phyloP scores from a whole-genome alignment of 2,797 vertebrate species.

The Champsocephalus gunnari region DNA sequence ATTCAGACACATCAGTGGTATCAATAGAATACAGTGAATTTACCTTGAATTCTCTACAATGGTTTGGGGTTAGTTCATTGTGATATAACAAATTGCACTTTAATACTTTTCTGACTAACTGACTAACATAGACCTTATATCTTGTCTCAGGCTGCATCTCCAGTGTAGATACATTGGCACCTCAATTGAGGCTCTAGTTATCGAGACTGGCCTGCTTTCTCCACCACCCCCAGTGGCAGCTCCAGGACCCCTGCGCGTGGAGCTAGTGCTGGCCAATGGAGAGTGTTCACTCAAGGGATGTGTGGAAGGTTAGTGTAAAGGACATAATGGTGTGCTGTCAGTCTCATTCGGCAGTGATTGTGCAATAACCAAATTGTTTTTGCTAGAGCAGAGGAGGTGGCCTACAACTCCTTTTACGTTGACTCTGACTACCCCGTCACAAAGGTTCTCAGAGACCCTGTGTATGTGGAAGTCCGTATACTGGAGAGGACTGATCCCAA shows the following conservation, averaged over 20 bases:
- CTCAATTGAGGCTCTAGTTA: constrained; percentile 50
- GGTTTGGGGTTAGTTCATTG: background rate
- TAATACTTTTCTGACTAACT: background rate
- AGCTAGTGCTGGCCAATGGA: constrained; percentile 77
- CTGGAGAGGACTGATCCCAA: constrained; percentile 74
- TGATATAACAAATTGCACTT: background rate
- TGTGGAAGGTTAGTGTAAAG: constrained; percentile 58
- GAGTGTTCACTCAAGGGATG: constrained; percentile 70
- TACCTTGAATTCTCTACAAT: background rate
- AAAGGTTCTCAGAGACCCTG: constrained; percentile 74
- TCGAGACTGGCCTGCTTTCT: constrained; percentile 51
- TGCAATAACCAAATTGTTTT: constrained; percentile 5
- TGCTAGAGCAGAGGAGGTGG: constrained; percentile 57
- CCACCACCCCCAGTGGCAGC: constrained; percentile 57
- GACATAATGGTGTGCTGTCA: background rate
- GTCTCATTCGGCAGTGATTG: background rate
- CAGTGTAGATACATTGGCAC: constrained; percentile 74
- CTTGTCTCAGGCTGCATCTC: constrained; percentile 61
- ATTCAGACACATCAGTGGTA: background rate
- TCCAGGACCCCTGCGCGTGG: constrained; percentile 70
- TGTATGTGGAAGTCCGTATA: constrained; percentile 73
- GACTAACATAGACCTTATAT: background rate
- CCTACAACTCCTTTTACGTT: constrained; percentile 65
- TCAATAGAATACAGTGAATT: background rate
- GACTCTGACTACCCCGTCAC: constrained; percentile 69